phyloP scores from a whole-genome alignment of 2,113 vertebrate species.

The Arvicanthis niloticus region DNA sequence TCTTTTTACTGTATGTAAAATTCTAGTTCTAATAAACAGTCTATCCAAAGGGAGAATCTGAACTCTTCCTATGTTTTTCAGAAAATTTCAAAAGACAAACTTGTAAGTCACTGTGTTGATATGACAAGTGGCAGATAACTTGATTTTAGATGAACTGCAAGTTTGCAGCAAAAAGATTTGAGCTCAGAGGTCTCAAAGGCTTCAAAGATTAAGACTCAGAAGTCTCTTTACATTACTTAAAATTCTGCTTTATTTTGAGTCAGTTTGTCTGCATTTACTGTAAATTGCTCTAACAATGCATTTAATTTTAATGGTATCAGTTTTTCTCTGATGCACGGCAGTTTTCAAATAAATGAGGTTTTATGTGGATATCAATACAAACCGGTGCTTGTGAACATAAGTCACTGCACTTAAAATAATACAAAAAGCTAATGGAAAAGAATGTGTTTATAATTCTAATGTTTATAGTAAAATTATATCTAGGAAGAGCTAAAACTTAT shows the following conservation, averaged over 20 bases:
- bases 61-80: constrained; percentile 37
- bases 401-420: not conserved
- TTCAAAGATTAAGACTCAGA: constrained; percentile 38
- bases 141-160: constrained; percentile 19
- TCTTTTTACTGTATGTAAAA: not conserved
- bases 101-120: not conserved
- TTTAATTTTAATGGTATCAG: constrained; percentile 25
- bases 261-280: constrained; percentile 14
- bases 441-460: constrained; percentile 4
- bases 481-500: constrained; percentile 23
- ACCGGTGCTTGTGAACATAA: not conserved
- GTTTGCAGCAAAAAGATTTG: constrained; percentile 37
- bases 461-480: constrained; percentile 50
- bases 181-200: not conserved
- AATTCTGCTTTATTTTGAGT: constrained; percentile 50
- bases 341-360: constrained; percentile 40
- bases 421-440: constrained; percentile 38
- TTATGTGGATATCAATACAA: constrained; percentile 6
- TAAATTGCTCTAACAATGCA: constrained; percentile 53
- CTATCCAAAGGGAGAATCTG: not conserved
- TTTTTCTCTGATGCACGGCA: constrained; percentile 36
- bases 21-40: not conserved
- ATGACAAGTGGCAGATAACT: constrained; percentile 12
- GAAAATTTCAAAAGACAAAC: constrained; percentile 45
- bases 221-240: constrained; percentile 53